These are phyloP conservation scores for Oncorhynchus gorbuscha DNA, from an alignment of 2,113 vertebrate genomes.

Conservation along the genomic window DNA sequence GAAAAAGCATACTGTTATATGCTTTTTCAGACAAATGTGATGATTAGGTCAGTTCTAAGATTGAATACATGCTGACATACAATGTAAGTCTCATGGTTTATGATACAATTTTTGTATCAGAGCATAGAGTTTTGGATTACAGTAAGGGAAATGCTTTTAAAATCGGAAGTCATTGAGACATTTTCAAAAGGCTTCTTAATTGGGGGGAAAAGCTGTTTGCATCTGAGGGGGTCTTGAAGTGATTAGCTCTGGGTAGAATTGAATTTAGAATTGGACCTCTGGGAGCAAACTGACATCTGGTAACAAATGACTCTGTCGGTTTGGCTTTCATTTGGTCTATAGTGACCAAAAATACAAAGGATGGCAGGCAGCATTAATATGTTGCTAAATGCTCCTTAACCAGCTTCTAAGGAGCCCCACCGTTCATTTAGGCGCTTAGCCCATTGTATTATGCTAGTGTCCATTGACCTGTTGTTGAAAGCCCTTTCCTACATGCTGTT, in stretches of 20 bases:
- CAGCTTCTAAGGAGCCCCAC: background rate
- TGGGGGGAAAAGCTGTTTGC: constrained; percentile 20
- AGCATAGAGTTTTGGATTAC: constrained; percentile 8
- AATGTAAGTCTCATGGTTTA: background rate
- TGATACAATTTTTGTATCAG: background rate
- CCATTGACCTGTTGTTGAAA: constrained; percentile 38
- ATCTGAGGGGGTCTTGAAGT: constrained; percentile 47
- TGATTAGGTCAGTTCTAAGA: background rate
- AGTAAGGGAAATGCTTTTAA: constrained; percentile 20
- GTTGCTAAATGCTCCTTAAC: background rate
- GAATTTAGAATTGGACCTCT: constrained; percentile 56
- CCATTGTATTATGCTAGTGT: background rate
- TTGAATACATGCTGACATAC: background rate
- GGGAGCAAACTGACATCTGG: constrained; percentile 43
- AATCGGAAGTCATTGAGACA: constrained; percentile 24
- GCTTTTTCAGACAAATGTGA: background rate
- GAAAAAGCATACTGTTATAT: background rate
- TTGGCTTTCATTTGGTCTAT: constrained; percentile 40
- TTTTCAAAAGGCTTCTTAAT: constrained; percentile 37
- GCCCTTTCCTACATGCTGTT: constrained; percentile 16
- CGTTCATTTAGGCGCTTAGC: background rate
- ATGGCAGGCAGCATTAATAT: constrained; percentile 14
- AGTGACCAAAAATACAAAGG: constrained; percentile 34
- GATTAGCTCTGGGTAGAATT: constrained; percentile 59
- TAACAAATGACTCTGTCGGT: constrained; percentile 38